phyloP scores from a whole-genome alignment of 2,888 invertebrate genomes.

The Schrankia costaestrigalis region DNA sequence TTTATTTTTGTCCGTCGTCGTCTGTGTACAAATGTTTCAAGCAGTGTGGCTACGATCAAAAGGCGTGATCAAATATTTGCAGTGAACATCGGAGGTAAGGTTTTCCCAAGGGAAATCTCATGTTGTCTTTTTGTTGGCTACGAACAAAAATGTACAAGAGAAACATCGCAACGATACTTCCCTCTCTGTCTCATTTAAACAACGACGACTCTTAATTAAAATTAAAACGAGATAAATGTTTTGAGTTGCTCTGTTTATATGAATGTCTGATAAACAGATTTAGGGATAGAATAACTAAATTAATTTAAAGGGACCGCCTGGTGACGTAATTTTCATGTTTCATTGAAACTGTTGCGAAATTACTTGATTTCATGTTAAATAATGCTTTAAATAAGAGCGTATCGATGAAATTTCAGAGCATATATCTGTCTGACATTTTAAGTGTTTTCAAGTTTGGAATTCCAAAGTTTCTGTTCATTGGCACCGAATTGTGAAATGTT shows the following conservation, averaged over 20 bases:
- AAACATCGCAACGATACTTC: constrained; percentile 19
- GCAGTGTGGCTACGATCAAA: constrained; percentile 17
- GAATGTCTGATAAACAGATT: constrained; percentile 4
- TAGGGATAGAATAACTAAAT: constrained; percentile 7
- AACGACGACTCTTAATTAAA: constrained; percentile 21
- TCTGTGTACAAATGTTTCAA: constrained; percentile 8
- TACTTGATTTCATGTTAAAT: constrained; percentile 3
- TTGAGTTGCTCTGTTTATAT: constrained; percentile 12
- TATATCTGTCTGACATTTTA: too few relatives aligned
- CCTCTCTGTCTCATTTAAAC: constrained; percentile 11
- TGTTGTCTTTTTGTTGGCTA: constrained; percentile 31
- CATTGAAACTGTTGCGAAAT: constrained; percentile 5
- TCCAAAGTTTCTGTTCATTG: too few relatives aligned
- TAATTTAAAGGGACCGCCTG: constrained; percentile 7
- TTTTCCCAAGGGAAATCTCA: constrained; percentile 44
- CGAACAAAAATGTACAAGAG: constrained; percentile 27
- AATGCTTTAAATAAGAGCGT: too few relatives aligned
- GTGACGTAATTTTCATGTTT: constrained; percentile 8
- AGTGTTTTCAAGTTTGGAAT: too few relatives aligned
- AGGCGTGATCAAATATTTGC: constrained; percentile 38
- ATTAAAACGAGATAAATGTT: constrained; percentile 14
- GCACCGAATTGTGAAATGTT: too few relatives aligned
- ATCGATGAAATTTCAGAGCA: too few relatives aligned
- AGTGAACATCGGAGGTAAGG: constrained; percentile 32
- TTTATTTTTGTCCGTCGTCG: constrained; percentile 11